Percentiles rank a stretch among this genome's conserved stretches.
Evolutionary conservation across 2,797 vertebrate species (phyloP).

Genomic region (Sternotherus odoratus): DNA sequence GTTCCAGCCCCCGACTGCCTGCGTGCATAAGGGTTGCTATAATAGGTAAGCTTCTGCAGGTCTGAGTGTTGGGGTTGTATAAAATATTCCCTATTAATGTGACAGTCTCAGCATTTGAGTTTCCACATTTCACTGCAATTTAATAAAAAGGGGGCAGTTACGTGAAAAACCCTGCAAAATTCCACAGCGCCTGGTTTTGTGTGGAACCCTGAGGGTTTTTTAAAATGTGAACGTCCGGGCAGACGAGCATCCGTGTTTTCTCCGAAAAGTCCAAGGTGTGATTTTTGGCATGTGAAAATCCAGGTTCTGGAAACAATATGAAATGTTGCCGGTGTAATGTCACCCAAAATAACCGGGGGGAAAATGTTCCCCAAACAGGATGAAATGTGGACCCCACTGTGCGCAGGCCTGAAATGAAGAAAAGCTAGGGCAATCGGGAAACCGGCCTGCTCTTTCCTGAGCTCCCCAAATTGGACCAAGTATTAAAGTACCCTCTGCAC

Average conservation of each 20-base stretch:
- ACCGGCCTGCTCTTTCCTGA: background rate
- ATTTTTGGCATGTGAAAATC: slow-evolving; percentile 21
- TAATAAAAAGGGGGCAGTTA: background rate
- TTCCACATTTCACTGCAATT: background rate
- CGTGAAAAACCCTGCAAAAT: background rate
- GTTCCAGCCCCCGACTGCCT: background rate
- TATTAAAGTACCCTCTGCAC: background rate
- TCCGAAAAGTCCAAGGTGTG: background rate
- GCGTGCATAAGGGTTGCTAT: background rate
- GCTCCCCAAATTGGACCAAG: rapidly evolving
- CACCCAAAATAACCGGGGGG: background rate
- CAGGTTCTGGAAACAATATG: background rate
- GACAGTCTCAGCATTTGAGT: background rate
- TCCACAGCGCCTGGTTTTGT: too few relatives aligned
- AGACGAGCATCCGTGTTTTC: background rate
- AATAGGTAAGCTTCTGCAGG: background rate
- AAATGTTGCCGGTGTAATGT: background rate
- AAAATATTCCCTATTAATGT: rapidly evolving
- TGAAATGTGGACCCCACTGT: background rate
- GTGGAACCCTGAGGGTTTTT: background rate
- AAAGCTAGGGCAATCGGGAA: background rate
- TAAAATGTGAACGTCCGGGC: background rate
- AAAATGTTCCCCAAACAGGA: background rate
- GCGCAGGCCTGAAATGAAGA: background rate
- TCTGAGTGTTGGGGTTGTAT: background rate